Evolutionary conservation across 2,888 invertebrate species (phyloP).

Genomic region (Metacarcinus magister): DNA sequence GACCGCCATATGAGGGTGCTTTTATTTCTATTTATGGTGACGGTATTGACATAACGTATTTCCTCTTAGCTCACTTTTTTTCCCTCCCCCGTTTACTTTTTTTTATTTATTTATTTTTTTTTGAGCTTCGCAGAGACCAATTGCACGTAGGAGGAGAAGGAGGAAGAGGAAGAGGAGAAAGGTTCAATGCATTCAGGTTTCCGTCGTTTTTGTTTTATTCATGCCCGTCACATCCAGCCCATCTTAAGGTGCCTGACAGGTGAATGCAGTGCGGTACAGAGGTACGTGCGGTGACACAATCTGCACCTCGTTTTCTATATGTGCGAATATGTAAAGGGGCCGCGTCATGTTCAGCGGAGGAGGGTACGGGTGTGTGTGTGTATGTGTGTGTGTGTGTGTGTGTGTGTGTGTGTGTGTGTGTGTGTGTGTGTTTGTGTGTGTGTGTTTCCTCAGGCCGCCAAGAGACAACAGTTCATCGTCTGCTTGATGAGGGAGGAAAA

Average conservation of each 20-base stretch:
- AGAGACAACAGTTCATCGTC: not conserved
- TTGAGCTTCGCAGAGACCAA: not conserved
- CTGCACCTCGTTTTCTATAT: not conserved
- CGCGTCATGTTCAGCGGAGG: not conserved
- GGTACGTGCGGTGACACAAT: not conserved
- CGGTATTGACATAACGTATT: not conserved
- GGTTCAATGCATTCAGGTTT: not conserved
- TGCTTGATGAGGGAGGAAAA: not conserved
- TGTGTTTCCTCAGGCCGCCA: too few species aligned
- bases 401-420: too few species aligned
- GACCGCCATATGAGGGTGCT: slow-evolving; percentile 19
- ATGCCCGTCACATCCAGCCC: not conserved
- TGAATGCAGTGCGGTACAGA: not conserved
- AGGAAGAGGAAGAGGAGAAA: too few species aligned
- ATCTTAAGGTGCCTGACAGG: not conserved
- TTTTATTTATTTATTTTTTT: not conserved
- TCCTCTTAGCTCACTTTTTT: not conserved
- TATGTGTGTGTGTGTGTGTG: too few species aligned
- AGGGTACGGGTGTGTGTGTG: not conserved
- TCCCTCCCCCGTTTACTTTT: not conserved
- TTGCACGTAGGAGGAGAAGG: too few species aligned
- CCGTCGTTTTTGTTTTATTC: not conserved
- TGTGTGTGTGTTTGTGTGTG: too few species aligned
- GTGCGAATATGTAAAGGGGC: not conserved
- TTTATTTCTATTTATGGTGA: slow-evolving; percentile 35